Base-by-base conservation (phyloP, 2,888 invertebrate species). In the Bimastos eiseni region DNA sequence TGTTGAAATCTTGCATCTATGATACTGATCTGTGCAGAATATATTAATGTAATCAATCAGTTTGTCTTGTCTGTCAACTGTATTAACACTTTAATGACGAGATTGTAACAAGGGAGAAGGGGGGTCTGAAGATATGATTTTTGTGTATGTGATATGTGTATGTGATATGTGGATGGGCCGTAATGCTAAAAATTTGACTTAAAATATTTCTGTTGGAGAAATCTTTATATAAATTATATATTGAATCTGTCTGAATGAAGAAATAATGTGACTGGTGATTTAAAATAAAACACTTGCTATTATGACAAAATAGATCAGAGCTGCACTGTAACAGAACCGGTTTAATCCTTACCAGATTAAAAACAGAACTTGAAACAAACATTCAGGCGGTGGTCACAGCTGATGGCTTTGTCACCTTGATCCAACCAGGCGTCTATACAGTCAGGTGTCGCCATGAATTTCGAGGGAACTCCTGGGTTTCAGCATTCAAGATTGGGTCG, bases 391-490 rank as follows among this genome's bases (percentile, higher is more conserved):
- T 89, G 33, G 89, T 89, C 36, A 33, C 41, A 30, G 36, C 41
- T 38, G 89, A 89, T 49, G 89, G 89, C 33, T 11, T 15, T 33
- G 89, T 89, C 89, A 33, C 33, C n/a, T 89, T 41, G 89, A 89
- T 89, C 17, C 89, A 89, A 38, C 89, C 89, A 11, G 89, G 33
- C 21, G 89, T 89, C 19, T 89, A 38, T 38, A 89, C 41, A 8
- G 89, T 89, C 33, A 17, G 89, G 6, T 41, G 41, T 38, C 89
- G 89, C 49, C 89, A 89, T 41, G 89, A 89, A 41, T 89, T 89
- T n/a, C 89, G 89, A 34, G 89, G 89, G 19, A 89, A 89, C 41
- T 89, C 89, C 41, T 89, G 89, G 89, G 89, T 49, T 8, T 41
- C 89, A 1, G 41, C 41, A 33, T 89, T 89, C 49, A 49, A 89